Evolutionary conservation across 2,113 vertebrate genomes (phyloP).

Genomic region (Aspidoscelis tigris): DNA sequence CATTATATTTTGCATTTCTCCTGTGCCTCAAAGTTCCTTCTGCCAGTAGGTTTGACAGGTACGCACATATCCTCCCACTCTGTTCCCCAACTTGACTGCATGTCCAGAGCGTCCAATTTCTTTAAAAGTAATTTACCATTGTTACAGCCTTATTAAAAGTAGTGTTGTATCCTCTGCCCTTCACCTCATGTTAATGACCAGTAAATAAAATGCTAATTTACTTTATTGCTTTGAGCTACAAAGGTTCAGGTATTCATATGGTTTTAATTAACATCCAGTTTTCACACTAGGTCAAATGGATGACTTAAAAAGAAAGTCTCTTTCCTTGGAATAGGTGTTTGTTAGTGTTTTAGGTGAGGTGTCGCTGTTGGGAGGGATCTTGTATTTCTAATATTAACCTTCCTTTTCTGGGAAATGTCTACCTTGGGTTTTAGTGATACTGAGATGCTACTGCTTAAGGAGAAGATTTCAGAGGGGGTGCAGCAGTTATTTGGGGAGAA

Average conservation of each 20-base stretch:
- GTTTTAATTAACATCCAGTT: conserved; percentile 66
- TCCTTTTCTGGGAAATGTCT: background rate
- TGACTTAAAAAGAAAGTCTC: conserved; percentile 35
- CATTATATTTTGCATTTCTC: too few relatives aligned
- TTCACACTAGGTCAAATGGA: conserved; percentile 26
- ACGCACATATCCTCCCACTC: background rate
- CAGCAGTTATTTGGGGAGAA: background rate
- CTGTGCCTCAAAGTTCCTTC: too few relatives aligned
- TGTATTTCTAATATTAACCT: conserved; percentile 15
- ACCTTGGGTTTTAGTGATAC: background rate
- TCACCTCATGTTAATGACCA: conserved; percentile 64
- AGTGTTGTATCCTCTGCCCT: conserved; percentile 61
- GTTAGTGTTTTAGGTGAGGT: conserved; percentile 15
- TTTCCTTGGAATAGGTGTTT: conserved; percentile 40
- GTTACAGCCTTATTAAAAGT: conserved; percentile 60
- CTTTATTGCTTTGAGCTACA: conserved; percentile 59
- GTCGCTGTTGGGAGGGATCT: conserved; percentile 10
- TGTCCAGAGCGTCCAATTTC: conserved; percentile 37
- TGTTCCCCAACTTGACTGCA: background rate
- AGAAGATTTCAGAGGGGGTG: background rate
- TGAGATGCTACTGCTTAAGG: background rate
- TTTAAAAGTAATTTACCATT: conserved; percentile 60
- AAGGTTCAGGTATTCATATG: conserved; percentile 63
- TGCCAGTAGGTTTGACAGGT: background rate
- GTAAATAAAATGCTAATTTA: conserved; percentile 70